A percentile compares a stretch with the other conserved stretches of the same genome.
phyloP scores from a whole-genome alignment of 2,888 invertebrate genomes.

The Amphipyra tragopoginis region DNA sequence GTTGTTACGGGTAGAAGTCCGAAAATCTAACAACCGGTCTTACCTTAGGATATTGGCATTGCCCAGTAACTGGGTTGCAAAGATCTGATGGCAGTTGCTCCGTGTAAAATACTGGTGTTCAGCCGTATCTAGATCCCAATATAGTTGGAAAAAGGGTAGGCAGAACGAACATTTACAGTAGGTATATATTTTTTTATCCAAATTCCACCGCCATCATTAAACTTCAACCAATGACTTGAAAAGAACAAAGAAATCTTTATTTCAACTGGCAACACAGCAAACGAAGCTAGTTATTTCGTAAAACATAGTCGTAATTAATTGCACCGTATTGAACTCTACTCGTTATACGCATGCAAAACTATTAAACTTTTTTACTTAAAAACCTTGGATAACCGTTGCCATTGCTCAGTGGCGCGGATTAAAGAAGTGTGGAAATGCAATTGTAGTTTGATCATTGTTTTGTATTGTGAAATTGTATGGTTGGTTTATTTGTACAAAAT shows the following conservation, averaged over 20 bases:
- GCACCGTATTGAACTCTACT: constrained; percentile 27
- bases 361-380: constrained; percentile 54
- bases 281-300: constrained; percentile 13
- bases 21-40: no score
- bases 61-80: no score
- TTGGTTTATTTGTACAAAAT: background rate
- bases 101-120: no score
- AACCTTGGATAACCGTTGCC: constrained; percentile 20
- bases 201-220: no score
- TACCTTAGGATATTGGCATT: no score
- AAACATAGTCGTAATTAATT: constrained; percentile 49
- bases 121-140: no score
- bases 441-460: background rate
- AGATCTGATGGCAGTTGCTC: no score
- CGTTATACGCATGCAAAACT: constrained; percentile 49
- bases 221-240: background rate
- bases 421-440: constrained; percentile 28
- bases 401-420: constrained; percentile 28
- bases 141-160: no score
- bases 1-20: no score
- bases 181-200: background rate
- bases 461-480: background rate
- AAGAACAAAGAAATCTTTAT: constrained; percentile 9
- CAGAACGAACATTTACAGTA: no score
- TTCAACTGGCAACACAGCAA: background rate